Base-by-base conservation (phyloP, 37 sponge, comb jelly and placozoan species). In the Chondrosia reniformis region DNA sequence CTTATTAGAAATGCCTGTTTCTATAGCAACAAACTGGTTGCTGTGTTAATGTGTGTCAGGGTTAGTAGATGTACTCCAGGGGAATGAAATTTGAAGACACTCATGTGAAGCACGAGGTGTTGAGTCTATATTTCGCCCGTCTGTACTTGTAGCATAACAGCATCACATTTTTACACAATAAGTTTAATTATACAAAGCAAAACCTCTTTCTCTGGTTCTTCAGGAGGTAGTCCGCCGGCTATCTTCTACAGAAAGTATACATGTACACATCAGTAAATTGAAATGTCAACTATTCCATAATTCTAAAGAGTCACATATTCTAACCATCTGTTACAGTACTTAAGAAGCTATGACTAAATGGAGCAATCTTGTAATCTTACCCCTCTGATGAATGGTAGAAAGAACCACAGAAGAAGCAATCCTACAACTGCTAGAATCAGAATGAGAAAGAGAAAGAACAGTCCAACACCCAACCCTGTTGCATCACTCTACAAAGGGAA, bases 371-470 rank as follows among this genome's bases (percentile, higher is more conserved):
- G 34, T 33, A 37, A 27, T n/a, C 32, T 46, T 55, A 88, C 89
- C 12, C 89, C 80, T 19, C 81, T 80, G 33, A 83, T 80, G 43
- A 74, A 58, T 22, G 89, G 89, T 37, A 80, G 56, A 40, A 66
- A 80, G 62, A 83, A 67, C 89, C 89, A 88, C 49, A 88, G 78
- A 4, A 81, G 78, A 33, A 12, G 4, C 25, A n/a, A 32, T 2
- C 66, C 66, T 34, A 9, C 66, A 32, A 64, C 33, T 4, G 36
- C 36, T 31, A 36, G 36, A 33, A 64, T 64, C 4, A 79, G 62
- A 10, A 66, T 0, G 5, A 65, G 34, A 3, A 79, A 1, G 7
- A 32, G n/a, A 24, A 43, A 41, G 25, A 63, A 25, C 21, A 79
- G n/a, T 0, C 80, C 80, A 10, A 79, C 80, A 28, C 4, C 80